Percentiles rank a stretch among this genome's conserved stretches.
Evolutionary conservation across 1,140 invertebrate genomes (phyloP).

Genomic region (Drosophila pruinosa): DNA sequence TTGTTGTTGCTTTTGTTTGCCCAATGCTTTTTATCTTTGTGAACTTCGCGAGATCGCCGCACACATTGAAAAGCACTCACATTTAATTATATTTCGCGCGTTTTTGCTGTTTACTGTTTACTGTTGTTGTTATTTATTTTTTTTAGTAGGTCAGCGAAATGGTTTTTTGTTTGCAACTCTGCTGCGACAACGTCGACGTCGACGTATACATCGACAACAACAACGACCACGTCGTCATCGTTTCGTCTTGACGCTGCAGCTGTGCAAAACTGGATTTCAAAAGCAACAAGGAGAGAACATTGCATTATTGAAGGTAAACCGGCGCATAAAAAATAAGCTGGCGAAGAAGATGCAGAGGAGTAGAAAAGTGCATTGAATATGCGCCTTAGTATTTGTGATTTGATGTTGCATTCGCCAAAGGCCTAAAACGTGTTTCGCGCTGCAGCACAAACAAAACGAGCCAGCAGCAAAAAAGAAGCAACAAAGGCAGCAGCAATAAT

Average conservation of each 20-base stretch:
- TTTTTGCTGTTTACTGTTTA: slow-evolving; percentile 40
- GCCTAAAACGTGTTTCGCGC: slow-evolving; percentile 63
- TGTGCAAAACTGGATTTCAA: slow-evolving; percentile 79
- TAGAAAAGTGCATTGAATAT: slow-evolving; percentile 63
- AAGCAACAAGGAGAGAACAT: slow-evolving; percentile 53
- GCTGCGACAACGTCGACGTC: slow-evolving; percentile 21
- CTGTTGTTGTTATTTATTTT: slow-evolving; percentile 36
- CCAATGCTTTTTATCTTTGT: slow-evolving; percentile 38
- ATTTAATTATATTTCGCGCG: slow-evolving; percentile 73
- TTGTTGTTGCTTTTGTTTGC: slow-evolving; percentile 31
- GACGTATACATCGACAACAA: neutral
- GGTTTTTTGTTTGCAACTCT: slow-evolving; percentile 33
- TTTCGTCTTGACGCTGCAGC: no score
- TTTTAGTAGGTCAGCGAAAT: slow-evolving; percentile 78
- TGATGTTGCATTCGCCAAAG: slow-evolving; percentile 47
- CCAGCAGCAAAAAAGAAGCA: neutral
- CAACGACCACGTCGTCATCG: no score
- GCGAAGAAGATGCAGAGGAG: slow-evolving; percentile 13
- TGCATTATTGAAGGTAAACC: slow-evolving; percentile 71
- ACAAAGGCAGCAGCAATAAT: slow-evolving; percentile 40
- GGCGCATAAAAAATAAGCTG: slow-evolving; percentile 58
- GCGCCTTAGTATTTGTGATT: slow-evolving; percentile 44
- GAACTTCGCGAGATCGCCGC: slow-evolving; percentile 41
- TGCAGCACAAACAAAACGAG: slow-evolving; percentile 24
- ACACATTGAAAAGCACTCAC: slow-evolving; percentile 61